phyloP scores from a whole-genome alignment of 2,888 invertebrate genomes.

The Eudemis profundana region DNA sequence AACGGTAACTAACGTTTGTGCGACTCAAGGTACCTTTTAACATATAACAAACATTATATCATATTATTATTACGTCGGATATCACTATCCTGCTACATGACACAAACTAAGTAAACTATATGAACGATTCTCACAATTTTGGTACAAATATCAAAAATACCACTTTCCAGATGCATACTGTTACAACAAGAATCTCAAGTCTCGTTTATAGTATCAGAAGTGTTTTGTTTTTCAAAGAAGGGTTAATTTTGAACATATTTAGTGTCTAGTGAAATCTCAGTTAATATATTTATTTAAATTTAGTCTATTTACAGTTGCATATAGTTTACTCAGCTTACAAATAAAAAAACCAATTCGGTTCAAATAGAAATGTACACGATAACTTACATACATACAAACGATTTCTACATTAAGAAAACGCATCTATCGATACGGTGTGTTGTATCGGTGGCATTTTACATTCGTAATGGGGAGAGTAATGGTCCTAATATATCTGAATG shows the following conservation, averaged over 20 bases:
- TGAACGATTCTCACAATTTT: background rate
- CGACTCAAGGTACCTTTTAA: background rate
- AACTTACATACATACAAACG: conserved; percentile 37
- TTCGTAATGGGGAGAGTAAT: too few relatives aligned
- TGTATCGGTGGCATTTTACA: background rate
- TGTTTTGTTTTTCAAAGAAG: too few relatives aligned
- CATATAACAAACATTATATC: conserved; percentile 16
- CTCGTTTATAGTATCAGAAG: too few relatives aligned
- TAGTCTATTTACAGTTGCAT: background rate
- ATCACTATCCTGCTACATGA: conserved; percentile 20
- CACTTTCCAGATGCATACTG: too few relatives aligned
- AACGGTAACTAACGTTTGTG: background rate
- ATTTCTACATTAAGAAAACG: conserved; percentile 1
- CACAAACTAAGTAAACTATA: conserved; percentile 26
- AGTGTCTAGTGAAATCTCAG: too few relatives aligned
- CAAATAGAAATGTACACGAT: conserved; percentile 34
- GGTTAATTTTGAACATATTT: too few relatives aligned
- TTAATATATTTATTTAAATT: too few relatives aligned
- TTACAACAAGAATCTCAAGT: too few relatives aligned
- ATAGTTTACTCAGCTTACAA: conserved; percentile 23
- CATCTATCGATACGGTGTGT: background rate
- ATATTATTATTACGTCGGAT: conserved; percentile 26
- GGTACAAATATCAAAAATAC: background rate
- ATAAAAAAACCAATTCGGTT: conserved; percentile 23
- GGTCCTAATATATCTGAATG: too few relatives aligned